Evolutionary conservation across 2,888 invertebrate genomes (phyloP).

Genomic region (Harpalus rufipes): DNA sequence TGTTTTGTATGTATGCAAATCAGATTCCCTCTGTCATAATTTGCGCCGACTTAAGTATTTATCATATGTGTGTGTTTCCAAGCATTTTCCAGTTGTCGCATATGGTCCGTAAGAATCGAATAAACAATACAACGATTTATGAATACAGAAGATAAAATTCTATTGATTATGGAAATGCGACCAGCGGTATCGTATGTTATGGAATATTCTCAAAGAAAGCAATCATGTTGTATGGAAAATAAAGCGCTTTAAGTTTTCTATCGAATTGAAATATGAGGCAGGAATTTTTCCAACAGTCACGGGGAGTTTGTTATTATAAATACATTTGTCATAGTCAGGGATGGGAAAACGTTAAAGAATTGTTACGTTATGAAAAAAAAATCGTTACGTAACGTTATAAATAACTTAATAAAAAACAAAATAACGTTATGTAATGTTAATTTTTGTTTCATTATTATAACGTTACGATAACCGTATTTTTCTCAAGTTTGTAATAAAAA

Average conservation of each 20-base stretch:
- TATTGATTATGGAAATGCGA: slow-evolving; percentile 7
- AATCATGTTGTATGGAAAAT: slow-evolving; percentile 1
- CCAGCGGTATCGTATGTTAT: not conserved
- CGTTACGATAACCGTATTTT: too few species aligned
- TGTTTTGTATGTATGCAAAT: not conserved
- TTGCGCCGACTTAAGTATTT: not conserved
- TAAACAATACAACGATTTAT: slow-evolving; percentile 15
- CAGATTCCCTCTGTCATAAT: not conserved
- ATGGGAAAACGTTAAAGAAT: too few species aligned
- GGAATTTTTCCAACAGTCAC: not conserved
- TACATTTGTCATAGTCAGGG: not conserved
- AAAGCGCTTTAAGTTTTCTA: not conserved
- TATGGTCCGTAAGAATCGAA: not conserved
- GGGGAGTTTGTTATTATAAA: not conserved
- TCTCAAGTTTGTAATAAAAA: too few species aligned
- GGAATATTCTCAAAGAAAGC: slow-evolving; percentile 4
- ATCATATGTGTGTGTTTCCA: not conserved
- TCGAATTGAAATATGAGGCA: not conserved
- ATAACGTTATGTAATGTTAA: too few species aligned
- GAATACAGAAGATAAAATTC: slow-evolving; percentile 9
- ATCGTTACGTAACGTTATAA: too few species aligned
- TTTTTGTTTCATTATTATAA: too few species aligned
- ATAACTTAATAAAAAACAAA: too few species aligned
- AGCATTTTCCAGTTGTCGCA: not conserved
- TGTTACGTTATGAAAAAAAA: too few species aligned